These are phyloP conservation scores for Zoanthus gigantus DNA, from an alignment of 92 coral and sea anemone genomes.

Conservation along the genomic window DNA sequence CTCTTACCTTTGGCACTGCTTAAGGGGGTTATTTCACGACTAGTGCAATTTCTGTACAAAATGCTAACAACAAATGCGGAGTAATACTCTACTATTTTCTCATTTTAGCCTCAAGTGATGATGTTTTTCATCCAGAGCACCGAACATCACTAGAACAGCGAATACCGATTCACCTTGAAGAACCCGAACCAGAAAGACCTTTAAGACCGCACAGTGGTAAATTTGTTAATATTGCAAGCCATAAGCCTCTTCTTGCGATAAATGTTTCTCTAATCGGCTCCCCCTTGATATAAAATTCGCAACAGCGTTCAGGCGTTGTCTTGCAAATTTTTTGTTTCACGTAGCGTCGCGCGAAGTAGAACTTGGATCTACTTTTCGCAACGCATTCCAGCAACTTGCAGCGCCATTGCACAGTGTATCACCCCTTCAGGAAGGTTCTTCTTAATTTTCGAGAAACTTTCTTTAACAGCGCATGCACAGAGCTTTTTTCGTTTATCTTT, in stretches of 20 bases:
- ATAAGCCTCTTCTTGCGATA: background rate
- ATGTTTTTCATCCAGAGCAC: constrained; percentile 29
- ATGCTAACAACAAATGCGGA: background rate
- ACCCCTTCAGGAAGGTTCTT: too few relatives aligned
- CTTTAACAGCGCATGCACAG: too few relatives aligned
- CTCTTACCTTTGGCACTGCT: background rate
- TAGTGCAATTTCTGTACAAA: background rate
- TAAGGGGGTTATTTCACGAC: background rate
- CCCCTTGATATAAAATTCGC: background rate
- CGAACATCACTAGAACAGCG: constrained; percentile 25
- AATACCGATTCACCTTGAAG: constrained; percentile 10
- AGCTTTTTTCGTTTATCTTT: too few relatives aligned
- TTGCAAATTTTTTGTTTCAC: too few relatives aligned
- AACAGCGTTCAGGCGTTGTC: too few relatives aligned
- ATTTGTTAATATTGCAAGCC: background rate
- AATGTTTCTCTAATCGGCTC: background rate
- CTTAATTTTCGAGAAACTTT: too few relatives aligned
- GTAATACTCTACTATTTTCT: background rate
- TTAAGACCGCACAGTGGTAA: constrained; percentile 44
- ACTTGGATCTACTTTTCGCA: too few relatives aligned
- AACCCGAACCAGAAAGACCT: constrained; percentile 19
- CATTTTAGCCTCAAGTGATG: constrained; percentile 30
- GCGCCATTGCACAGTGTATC: too few relatives aligned
- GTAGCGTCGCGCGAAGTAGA: too few relatives aligned
- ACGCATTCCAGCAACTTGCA: too few relatives aligned